These are phyloP conservation scores for Euleptes europaea DNA, from an alignment of 2,113 vertebrate species.

Conservation along the genomic window DNA sequence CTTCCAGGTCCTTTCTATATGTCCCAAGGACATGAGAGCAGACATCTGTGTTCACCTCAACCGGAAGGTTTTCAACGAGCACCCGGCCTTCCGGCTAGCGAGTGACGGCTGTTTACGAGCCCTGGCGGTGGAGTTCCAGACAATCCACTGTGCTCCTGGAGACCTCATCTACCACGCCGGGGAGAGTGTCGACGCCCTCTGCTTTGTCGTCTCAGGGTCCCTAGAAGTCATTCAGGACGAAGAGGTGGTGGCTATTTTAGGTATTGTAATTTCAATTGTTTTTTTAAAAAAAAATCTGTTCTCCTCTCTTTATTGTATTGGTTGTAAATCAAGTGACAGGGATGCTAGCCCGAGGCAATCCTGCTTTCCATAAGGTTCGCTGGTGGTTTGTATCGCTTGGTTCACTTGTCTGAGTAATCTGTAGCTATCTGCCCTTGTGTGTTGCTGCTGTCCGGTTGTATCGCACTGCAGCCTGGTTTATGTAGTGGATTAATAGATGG, in stretches of 20 bases:
- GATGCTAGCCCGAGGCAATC: no score
- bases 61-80: slow-evolving; percentile 95
- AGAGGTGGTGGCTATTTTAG: slow-evolving; percentile 97
- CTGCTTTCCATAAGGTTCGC: no score
- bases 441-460: no score
- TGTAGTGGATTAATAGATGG: no score
- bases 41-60: slow-evolving; percentile 98
- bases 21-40: slow-evolving; percentile 97
- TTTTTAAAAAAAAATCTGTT: no score
- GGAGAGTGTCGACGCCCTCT: slow-evolving; percentile 94
- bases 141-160: slow-evolving; percentile 93
- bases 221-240: slow-evolving; percentile 98
- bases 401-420: not conserved
- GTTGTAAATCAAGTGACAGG: not conserved
- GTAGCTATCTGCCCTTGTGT: no score
- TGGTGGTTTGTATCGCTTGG: not conserved
- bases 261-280: slow-evolving; percentile 71
- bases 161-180: slow-evolving; percentile 97
- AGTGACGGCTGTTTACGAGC: slow-evolving; percentile 95
- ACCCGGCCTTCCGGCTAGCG: slow-evolving; percentile 93
- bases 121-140: slow-evolving; percentile 95
- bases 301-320: not conserved
- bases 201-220: slow-evolving; percentile 96
- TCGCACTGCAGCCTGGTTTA: no score
- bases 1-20: slow-evolving; percentile 91